Conservation (phyloP, 92 coral and sea anemone genomes). For the Isaurus tuberculatus region DNA sequence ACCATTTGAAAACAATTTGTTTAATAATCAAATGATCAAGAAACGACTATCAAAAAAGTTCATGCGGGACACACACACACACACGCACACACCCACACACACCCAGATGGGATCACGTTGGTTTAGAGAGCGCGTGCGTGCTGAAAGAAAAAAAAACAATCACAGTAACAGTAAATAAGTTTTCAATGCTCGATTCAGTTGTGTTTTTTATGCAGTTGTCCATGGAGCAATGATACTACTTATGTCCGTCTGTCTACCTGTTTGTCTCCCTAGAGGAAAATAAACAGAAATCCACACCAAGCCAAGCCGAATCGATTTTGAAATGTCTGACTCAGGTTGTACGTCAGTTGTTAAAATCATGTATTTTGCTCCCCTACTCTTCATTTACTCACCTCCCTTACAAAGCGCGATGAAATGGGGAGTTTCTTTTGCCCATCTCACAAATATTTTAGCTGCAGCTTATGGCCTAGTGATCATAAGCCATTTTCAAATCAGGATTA, state of each 20-base stretch:
- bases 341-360: not conserved
- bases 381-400: not conserved
- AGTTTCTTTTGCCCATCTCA: not conserved
- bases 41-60: not conserved
- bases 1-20: not conserved
- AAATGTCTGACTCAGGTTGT: not conserved
- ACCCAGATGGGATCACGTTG: not conserved
- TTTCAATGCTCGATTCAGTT: not conserved
- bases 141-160: too few relatives aligned
- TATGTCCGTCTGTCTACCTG: not conserved
- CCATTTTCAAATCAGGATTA: constrained; percentile 43
- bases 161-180: not conserved
- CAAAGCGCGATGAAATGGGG: not conserved
- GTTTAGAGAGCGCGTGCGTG: not conserved
- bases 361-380: not conserved
- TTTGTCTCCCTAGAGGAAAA: not conserved
- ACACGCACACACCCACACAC: not conserved
- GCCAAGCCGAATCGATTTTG: not conserved
- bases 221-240: not conserved
- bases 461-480: constrained; percentile 23
- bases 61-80: not conserved
- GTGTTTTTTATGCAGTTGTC: not conserved
- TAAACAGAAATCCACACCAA: not conserved
- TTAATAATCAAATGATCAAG: not conserved
- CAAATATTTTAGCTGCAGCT: constrained; percentile 26